These are phyloP conservation scores for Tychaedon coryphoeus DNA, from an alignment of 2,113 vertebrate species.

Conservation along the genomic window DNA sequence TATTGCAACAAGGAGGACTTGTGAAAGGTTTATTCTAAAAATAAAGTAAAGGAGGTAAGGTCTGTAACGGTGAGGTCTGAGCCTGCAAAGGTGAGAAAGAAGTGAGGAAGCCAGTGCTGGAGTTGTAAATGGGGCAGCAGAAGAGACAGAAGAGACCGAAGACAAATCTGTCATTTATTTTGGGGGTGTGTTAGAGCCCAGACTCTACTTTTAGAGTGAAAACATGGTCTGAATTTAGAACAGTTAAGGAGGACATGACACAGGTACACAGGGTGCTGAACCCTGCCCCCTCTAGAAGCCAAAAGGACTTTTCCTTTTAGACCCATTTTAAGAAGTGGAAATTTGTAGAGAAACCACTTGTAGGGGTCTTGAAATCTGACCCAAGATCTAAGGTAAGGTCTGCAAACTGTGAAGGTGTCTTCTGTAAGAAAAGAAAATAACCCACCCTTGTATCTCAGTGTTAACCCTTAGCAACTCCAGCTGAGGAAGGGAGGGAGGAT, in stretches of 20 bases:
- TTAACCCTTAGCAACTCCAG: neutral
- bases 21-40: neutral
- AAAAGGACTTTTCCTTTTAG: neutral
- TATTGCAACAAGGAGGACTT: neutral
- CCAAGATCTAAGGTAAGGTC: neutral
- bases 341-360: neutral
- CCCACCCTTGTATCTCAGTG: neutral
- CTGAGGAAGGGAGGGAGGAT: neutral
- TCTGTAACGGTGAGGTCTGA: neutral
- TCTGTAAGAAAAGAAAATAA: neutral
- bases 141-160: conserved; percentile 9
- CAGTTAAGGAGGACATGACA: conserved; percentile 21
- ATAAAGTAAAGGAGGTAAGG: neutral
- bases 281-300: neutral
- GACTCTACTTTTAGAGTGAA: conserved; percentile 31
- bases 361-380: neutral
- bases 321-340: neutral
- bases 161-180: conserved; percentile 48
- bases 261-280: neutral
- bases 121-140: conserved; percentile 42
- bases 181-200: neutral
- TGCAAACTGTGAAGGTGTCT: neutral
- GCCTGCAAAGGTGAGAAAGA: neutral
- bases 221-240: conserved; percentile 2
- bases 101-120: neutral